Base-by-base conservation (phyloP, 2,113 vertebrate genomes). In the Pycnonotus jocosus region DNA sequence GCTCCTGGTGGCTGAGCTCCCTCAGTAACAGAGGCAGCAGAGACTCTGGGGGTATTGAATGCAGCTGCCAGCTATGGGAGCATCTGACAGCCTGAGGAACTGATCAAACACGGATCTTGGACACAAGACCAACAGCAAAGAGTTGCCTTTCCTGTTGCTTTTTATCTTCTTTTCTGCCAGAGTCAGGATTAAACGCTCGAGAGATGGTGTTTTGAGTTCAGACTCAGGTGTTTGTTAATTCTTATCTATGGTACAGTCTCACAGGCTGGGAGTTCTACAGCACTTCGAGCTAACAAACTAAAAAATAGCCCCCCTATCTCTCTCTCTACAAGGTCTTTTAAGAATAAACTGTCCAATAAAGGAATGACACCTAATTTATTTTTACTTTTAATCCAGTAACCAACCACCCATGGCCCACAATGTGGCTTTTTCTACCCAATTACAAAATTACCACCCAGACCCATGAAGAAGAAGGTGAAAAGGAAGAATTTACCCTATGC, bases 351-450 rank as follows among this genome's bases (percentile, higher is more conserved):
- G 9, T 35, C 22, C 21, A 57, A 35, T 35, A 35, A 57, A 7
- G 56, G 35, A 57, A 35, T 24, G 22, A 35, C 56, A 35, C 33
- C 21, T 35, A 35, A 35, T 35, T 57, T 57, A 57, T 24, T 35
- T 58, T 58, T 24, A 58, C 56, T 58, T 57, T 35, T 58, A 58
- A 24, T 15, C 56, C n/a, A 35, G 35, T 35, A 58, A 58, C 14
- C 33, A 57, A 35, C 9, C n/a, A 35, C 22, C n/a, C 9, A 0
- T 11, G 14, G 14, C 22, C 22, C 9, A 0, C n/a, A 58, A 24
- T 58, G 14, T 0, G 0, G n/a, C 35, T 1, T 35, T 58, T 16
- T 58, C n/a, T 24, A 58, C 1, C 56, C n/a, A 35, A 16, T 35
- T 35, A 58, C n/a, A 58, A 35, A 35, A 35, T n/a, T 2, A 4